Conservation (phyloP, 2,888 invertebrate genomes). For the Macroteleia sp. region DNA sequence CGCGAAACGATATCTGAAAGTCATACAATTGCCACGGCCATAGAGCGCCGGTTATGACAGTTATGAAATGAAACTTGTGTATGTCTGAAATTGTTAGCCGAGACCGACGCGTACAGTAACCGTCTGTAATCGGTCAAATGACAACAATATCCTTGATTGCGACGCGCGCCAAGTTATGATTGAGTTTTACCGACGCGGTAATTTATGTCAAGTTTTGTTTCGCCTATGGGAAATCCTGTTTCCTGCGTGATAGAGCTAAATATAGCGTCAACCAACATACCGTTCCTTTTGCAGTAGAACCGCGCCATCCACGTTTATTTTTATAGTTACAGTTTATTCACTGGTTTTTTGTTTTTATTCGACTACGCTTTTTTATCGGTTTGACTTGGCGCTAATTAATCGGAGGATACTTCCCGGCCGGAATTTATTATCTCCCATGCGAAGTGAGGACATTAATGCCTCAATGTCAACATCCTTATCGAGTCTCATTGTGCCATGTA, state of each 20-base stretch:
- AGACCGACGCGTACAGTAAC: background rate
- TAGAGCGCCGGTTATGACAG: slow-evolving; percentile 38
- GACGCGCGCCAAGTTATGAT: slow-evolving; percentile 15
- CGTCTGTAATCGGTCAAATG: slow-evolving; percentile 24
- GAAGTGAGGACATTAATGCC: slow-evolving; percentile 48
- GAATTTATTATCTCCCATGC: slow-evolving; percentile 34
- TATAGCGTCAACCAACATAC: slow-evolving; percentile 9
- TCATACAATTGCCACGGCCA: slow-evolving; percentile 15
- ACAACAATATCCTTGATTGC: slow-evolving; percentile 43
- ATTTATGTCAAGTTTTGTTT: slow-evolving; percentile 43
- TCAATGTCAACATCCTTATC: slow-evolving; percentile 57
- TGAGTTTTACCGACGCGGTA: slow-evolving; percentile 24
- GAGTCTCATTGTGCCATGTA: slow-evolving; percentile 45
- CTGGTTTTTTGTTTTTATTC: no score
- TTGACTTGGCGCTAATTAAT: slow-evolving; percentile 30
- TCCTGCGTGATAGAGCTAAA: slow-evolving; percentile 24
- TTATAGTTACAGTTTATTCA: slow-evolving; percentile 29
- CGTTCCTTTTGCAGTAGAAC: slow-evolving; percentile 2
- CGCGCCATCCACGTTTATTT: slow-evolving; percentile 13
- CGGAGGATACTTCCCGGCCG: slow-evolving; percentile 7
- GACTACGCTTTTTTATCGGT: background rate
- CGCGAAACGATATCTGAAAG: slow-evolving; percentile 42
- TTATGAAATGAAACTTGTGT: slow-evolving; percentile 34
- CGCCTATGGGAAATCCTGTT: slow-evolving; percentile 43
- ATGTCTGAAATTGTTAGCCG: slow-evolving; percentile 24